Base-by-base conservation (phyloP, 2,113 vertebrate genomes). In the Otolemur garnettii region DNA sequence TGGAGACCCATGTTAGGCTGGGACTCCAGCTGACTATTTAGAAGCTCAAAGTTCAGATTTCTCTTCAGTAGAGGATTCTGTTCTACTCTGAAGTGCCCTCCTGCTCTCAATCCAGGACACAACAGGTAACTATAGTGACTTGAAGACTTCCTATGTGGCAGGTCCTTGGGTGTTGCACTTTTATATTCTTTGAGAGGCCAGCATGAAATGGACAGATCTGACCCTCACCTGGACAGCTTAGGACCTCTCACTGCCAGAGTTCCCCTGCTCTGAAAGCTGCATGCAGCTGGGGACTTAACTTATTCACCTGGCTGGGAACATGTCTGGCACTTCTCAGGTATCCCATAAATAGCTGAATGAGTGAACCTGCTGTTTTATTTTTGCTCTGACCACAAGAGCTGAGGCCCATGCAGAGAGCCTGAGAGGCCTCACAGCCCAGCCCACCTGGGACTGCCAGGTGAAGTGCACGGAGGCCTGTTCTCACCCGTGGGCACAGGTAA, bases 261-360 rank as follows among this genome's bases (percentile, higher is more conserved):
- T 11, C 19, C 53, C 69, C 89, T 66, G 57, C 22, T 38, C 69
- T 33, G 45, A 33, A 50, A 33, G 59, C 30, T 60, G 26, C 60
- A 0, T 1, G 8, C 5, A 0, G 7, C n/a, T 0, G 2, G 10
- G 15, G 17, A 35, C 71, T 53, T 38, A 7, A 2, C 26, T 81
- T 13, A 3, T 0, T n/a, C 10, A 9, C 35, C 30, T n/a, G 38
- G 26, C 38, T 79, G 22, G 17, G 24, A 24, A 71, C 2, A 42
- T 18, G 22, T 42, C 62, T 53, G 66, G 69, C 80, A 11, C 14
- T 59, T 28, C 50, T 0, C 30, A 38, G 17, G 81, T 57, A 35
- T 13, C n/a, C 80, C 59, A 8, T 26, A 11, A 66, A 38, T 8
- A 77, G 93, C 30, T 53, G 45, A 38, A 21, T 14, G 45, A 50